These are phyloP conservation scores for Melanostoma mellinum DNA, from an alignment of 2,888 invertebrate species.

Conservation along the genomic window DNA sequence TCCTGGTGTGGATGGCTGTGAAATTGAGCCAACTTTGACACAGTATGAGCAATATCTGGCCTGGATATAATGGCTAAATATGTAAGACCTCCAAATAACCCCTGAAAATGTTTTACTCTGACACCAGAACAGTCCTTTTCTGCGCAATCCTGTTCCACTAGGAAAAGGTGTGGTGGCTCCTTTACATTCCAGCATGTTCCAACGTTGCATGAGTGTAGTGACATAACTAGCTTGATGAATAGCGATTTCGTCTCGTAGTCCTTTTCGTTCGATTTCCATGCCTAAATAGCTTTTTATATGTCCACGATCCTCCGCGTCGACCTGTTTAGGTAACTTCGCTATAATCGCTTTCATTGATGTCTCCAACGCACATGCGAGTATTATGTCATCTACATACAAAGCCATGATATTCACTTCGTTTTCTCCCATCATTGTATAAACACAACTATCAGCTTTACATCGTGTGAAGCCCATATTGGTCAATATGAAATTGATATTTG, in stretches of 20 bases:
- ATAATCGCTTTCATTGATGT: constrained; percentile 36
- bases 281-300: constrained; percentile 50
- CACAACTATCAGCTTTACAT: constrained; percentile 59
- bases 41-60: not conserved
- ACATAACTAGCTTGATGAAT: constrained; percentile 55
- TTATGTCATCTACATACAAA: constrained; percentile 56
- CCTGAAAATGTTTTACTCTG: constrained; percentile 37
- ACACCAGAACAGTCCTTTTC: not conserved
- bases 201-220: constrained; percentile 29
- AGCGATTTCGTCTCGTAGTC: constrained; percentile 31
- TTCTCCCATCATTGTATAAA: constrained; percentile 35
- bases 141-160: constrained; percentile 51
- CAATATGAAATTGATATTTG: constrained; percentile 31
- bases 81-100: constrained; percentile 33
- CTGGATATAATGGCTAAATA: constrained; percentile 26
- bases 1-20: constrained; percentile 20
- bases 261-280: constrained; percentile 52
- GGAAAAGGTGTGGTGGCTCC: constrained; percentile 48
- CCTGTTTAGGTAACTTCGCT: constrained; percentile 12
- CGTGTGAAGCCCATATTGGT: not conserved
- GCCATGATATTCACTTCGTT: not conserved
- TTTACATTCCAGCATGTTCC: constrained; percentile 46
- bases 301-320: constrained; percentile 57
- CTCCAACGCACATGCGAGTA: constrained; percentile 46
- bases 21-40: constrained; percentile 15